Percentiles rank a stretch among this genome's conserved stretches.
Evolutionary conservation across 2,113 vertebrate species (phyloP).

Genomic region (Pogonocichla stellata): DNA sequence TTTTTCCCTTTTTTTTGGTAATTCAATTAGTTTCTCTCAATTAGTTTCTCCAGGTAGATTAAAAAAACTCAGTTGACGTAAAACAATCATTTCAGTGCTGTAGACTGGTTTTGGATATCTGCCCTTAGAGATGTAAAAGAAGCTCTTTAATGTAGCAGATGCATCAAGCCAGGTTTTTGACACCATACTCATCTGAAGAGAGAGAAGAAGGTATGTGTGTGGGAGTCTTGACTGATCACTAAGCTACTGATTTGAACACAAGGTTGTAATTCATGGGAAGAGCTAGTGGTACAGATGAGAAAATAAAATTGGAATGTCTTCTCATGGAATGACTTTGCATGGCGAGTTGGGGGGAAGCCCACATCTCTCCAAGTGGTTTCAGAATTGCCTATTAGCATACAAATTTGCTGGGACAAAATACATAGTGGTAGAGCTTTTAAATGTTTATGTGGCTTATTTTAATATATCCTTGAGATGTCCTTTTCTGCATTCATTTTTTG

Average conservation of each 20-base stretch:
- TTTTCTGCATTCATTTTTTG: background rate
- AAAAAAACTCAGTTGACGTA: background rate
- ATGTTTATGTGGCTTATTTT: background rate
- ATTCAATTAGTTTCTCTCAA: background rate
- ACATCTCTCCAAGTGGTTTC: background rate
- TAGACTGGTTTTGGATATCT: background rate
- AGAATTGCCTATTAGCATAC: background rate
- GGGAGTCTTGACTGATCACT: background rate
- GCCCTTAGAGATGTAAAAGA: background rate
- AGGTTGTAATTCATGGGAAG: background rate
- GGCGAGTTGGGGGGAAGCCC: fast-evolving
- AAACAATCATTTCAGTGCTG: background rate
- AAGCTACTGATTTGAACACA: background rate
- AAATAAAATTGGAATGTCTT: background rate
- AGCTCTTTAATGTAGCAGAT: background rate
- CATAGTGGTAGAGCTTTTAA: background rate
- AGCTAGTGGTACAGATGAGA: background rate
- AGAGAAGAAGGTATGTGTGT: background rate
- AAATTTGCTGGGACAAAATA: background rate
- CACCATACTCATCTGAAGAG: background rate
- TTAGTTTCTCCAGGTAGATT: background rate
- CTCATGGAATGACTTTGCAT: background rate
- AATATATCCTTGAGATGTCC: background rate
- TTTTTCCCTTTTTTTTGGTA: background rate
- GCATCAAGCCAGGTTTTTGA: background rate